A percentile compares a stretch with the other conserved stretches of the same genome.
These are phyloP conservation scores for Erythrocercus mccallii DNA, from an alignment of 2,113 vertebrate genomes.

Conservation along the genomic window DNA sequence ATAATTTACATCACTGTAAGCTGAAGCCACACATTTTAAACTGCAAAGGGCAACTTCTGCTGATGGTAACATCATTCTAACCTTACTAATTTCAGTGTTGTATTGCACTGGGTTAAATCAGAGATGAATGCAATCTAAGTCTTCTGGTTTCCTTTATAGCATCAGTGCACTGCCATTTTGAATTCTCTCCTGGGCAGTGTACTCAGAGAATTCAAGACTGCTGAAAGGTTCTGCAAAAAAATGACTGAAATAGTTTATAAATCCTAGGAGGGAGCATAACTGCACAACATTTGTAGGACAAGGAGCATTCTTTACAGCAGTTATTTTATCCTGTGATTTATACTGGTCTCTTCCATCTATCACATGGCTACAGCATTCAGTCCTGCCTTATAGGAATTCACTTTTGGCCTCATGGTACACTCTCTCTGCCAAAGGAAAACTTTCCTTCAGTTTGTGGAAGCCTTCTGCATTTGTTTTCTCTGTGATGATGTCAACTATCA, in stretches of 20 bases:
- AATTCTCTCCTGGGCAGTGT: neutral
- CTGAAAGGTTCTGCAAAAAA: constrained; percentile 31
- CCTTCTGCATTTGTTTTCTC: neutral
- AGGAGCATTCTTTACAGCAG: neutral
- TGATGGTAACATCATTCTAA: neutral
- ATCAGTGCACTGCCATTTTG: neutral
- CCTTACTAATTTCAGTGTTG: neutral
- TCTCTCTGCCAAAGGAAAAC: neutral
- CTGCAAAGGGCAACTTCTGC: neutral
- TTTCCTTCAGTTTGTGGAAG: neutral
- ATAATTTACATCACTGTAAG: neutral
- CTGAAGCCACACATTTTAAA: neutral
- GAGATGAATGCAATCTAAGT: neutral
- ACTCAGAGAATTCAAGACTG: constrained; percentile 10
- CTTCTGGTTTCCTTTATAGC: neutral
- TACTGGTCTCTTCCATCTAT: neutral
- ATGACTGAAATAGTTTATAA: constrained; percentile 48
- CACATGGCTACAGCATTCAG: neutral
- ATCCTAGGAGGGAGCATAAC: constrained; percentile 33
- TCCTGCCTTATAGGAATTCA: constrained; percentile 22
- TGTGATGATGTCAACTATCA: neutral
- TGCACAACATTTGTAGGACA: constrained; percentile 24
- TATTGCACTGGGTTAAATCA: neutral
- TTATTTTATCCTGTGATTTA: constrained; percentile 58
- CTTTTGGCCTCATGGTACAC: neutral